Evolutionary conservation across 1,140 invertebrate species (phyloP).

Genomic region (Phenacoccus solenopsis): DNA sequence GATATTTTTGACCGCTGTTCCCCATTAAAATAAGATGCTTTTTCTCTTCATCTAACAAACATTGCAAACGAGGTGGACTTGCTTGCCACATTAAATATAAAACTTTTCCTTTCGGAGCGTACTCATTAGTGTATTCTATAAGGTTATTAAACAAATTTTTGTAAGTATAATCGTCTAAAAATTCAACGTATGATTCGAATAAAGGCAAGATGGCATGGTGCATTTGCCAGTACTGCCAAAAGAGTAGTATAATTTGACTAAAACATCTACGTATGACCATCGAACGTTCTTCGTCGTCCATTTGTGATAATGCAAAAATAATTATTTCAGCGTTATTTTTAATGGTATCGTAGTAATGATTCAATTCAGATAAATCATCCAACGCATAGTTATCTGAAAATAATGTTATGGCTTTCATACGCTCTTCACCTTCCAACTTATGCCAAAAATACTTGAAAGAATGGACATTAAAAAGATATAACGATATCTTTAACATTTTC

Average conservation of each 20-base stretch:
- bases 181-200: background rate
- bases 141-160: background rate
- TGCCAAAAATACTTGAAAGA: constrained; percentile 6
- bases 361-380: background rate
- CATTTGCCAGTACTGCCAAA: background rate
- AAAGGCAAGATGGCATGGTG: background rate
- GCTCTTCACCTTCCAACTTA: background rate
- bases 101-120: background rate
- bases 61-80: background rate
- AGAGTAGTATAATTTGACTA: background rate
- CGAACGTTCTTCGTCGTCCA: background rate
- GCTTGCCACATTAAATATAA: background rate
- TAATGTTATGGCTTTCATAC: background rate
- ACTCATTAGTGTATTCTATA: background rate
- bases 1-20: background rate
- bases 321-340: background rate
- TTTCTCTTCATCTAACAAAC: background rate
- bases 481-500: background rate
- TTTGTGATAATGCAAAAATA: background rate
- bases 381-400: background rate
- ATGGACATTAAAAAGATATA: background rate
- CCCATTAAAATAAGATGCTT: background rate
- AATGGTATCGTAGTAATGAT: background rate
- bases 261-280: background rate
- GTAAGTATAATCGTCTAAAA: background rate